Conservation (phyloP, 2,888 invertebrate genomes). For the Scaptomyza flava region DNA sequence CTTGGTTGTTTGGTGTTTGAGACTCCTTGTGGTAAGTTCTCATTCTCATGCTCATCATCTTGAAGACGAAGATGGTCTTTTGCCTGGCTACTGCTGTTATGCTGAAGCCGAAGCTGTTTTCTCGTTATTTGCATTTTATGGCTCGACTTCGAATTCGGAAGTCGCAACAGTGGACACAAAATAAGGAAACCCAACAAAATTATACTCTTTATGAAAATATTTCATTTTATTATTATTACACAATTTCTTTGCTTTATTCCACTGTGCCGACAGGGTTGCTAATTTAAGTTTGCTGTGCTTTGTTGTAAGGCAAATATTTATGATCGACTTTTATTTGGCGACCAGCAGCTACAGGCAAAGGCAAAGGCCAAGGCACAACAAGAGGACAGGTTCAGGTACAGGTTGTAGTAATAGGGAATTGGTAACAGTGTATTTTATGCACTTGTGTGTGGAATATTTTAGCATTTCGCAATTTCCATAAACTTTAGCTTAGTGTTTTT, state of each 20-base stretch:
- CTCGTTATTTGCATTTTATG: slow-evolving; percentile 71
- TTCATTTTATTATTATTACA: background rate
- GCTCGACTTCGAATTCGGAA: slow-evolving; percentile 30
- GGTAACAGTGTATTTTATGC: slow-evolving; percentile 20
- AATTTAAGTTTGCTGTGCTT: slow-evolving; percentile 68
- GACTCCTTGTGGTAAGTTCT: slow-evolving; percentile 23
- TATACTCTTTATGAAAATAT: background rate
- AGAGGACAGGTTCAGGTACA: background rate
- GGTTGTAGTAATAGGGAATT: background rate
- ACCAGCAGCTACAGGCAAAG: slow-evolving; percentile 31
- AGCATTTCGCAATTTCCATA: slow-evolving; percentile 29
- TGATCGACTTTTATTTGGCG: slow-evolving; percentile 72
- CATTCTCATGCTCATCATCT: slow-evolving; percentile 27
- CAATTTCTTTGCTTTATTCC: background rate
- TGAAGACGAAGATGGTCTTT: slow-evolving; percentile 25
- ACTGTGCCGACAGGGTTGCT: slow-evolving; percentile 42
- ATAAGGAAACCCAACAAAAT: too few relatives aligned
- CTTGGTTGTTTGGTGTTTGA: slow-evolving; percentile 13
- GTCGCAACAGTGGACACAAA: slow-evolving; percentile 48
- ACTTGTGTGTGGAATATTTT: slow-evolving; percentile 53
- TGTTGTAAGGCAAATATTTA: slow-evolving; percentile 69
- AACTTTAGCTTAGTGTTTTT: slow-evolving; percentile 24
- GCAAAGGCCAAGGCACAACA: slow-evolving; percentile 5
- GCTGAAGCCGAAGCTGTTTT: slow-evolving; percentile 32
- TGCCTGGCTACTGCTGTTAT: slow-evolving; percentile 27